Evolutionary conservation across 2,113 vertebrate species (phyloP), one percentile per base, ranked within the genome.

Genomic region (Platysteira castanea): DNA sequence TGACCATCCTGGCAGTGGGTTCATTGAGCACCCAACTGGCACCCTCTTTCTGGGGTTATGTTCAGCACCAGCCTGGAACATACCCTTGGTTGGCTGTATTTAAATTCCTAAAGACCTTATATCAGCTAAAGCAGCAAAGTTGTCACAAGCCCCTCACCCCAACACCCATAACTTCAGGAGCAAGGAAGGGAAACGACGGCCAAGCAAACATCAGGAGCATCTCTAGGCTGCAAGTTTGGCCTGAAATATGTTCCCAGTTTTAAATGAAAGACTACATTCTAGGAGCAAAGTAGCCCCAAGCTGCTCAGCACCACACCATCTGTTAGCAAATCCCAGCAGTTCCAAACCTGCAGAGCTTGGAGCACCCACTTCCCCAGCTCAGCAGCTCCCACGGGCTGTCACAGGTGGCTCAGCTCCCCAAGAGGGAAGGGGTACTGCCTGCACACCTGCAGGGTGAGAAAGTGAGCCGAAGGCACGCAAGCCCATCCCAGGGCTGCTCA

Each of bases 71-170:
- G 39, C 31, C 70, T 37, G n/a, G 37, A 20, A 56, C 11, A 7
- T 41, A 52, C 1, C 7, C n/a, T 28, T 18, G 5, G 2, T 1
- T 4, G 1, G 13, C 35, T 49, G 14, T 30, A 31, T 42, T 82
- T 79, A 46, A 85, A 44, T 46, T 69, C 41, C 69, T 52, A 6
- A 76, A 91, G 33, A 74, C 12, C 11, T 84, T 9, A 22, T 16
- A 42, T 50, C 52, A 65, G 46, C 53, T 31, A 30, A 74, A 91
- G 56, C 0, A 3, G 18, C 10, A 69, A 19, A 77, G n/a, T 13
- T 65, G 5, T 27, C 61, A 53, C 12, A 21, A 65, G 7, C 5
- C 11, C 13, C 44, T 86, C 61, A 59, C 13, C 15, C 28, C 47
- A 39, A 15, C 2, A 17, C 9, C 31, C 13, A 4, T 10, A 64